Evolutionary conservation across 2,888 invertebrate species (phyloP), one percentile per base, ranked within the genome.

Genomic region (Selenia dentaria): DNA sequence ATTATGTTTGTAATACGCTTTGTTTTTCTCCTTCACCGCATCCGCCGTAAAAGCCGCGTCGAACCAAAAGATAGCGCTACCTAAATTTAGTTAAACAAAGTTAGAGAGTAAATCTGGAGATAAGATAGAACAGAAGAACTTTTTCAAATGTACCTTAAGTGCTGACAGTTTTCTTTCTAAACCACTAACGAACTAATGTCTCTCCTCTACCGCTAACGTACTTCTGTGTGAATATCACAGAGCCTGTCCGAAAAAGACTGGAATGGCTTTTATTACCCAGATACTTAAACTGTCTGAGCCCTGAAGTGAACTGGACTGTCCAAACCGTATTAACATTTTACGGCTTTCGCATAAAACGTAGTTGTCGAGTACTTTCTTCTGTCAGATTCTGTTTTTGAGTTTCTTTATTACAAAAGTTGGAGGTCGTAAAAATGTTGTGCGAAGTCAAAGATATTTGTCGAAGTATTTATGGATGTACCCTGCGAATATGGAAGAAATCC

Each of bases 381-480:
- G 39, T 35, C 27, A 39, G 51, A 54, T 43, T 34, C 43, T 53
- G 56, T 61, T 64, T 64, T 54, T 55, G 51, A 48, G 34, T 42
- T 47, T 54, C 38, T 51, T 68, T 59, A 64, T 57, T 42, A 55
- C 46, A 6, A 51, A 64, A 65, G 48, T 67, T 66, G 42, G 22
- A 3, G 6, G 29, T 45, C 57, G 58, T 67, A 67, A 67, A 66
- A 64, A 47, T 60, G 46, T 43, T 51, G 27, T 37, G 43, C 26
- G 26, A 29, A 39, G 26, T 38, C 39, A 27, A 38, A 34, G 42
- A 38, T 48, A 52, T 54, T 37, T 45, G 44, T 43, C 42, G 50
- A 52, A 59, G 33, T 45, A 44, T 51, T 51, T 54, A 44, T 42
- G 27, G 46, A 24, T 32, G 32, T 37, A 43, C 29, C 20, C 29